Base-by-base conservation (phyloP, 2,113 vertebrate species). In the Eupsittula cactorum region DNA sequence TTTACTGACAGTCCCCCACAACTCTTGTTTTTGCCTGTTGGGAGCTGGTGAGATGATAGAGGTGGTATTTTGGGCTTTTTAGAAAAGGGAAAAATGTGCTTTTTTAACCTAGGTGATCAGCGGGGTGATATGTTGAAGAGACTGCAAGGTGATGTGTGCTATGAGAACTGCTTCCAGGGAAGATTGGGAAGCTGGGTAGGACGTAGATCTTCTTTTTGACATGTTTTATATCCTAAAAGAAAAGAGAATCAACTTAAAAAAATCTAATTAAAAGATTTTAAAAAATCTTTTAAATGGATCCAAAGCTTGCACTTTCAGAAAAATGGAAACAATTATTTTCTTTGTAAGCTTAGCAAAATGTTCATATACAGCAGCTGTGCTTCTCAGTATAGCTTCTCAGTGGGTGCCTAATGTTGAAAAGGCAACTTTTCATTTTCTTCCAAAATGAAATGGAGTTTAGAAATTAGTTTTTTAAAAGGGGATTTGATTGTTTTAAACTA, bases 401-500 rank as follows among this genome's bases (percentile, higher is more conserved):
- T 25, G 15, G 3, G 12, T 87, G n/a, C 10, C 9, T 69, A 62
- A 39, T 7, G 8, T 13, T 73, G 29, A 71, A 71, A 73, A 62
- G 4, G 7, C 55, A 0, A 65, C 8, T 79, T 79, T 82, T 6
- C 49, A 27, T 70, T 82, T 82, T 78, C 7, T 64, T 93, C 24
- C 15, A 33, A 25, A 70, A 59, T 21, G 13, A 67, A 67, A 35
- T 47, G 13, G 24, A 64, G 46, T 19, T 19, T 14, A 16, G 10
- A 42, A 41, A 27, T 23, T 0, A 5, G 3, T 42, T 2, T 50
- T 60, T 79, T 8, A 8, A 9, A 55, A 53, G 3, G 1, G 47
- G 5, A 13, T 76, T 89, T 79, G 13, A 9, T 37, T 71, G 86
- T 25, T 57, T 5, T 10, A 23, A n/a, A 12, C 27, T 47, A 19